Conservation (phyloP, 2,888 invertebrate genomes). For the Ceratothoa steindachneri region DNA sequence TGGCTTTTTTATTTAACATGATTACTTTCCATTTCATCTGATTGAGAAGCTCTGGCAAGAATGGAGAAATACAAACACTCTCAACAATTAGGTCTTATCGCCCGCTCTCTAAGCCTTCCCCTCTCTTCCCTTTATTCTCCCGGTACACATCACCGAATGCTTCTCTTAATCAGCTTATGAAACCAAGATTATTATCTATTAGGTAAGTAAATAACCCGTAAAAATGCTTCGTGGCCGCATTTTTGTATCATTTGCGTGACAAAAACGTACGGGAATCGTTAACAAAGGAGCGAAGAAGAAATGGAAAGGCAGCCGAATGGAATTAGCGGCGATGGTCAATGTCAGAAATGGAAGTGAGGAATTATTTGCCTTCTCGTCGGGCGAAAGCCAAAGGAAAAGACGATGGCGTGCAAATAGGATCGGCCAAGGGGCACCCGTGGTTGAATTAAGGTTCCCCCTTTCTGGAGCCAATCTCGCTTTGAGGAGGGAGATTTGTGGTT, state of each 20-base stretch:
- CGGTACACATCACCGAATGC: slow-evolving; percentile 6
- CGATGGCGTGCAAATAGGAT: no score
- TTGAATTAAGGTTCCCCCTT: no score
- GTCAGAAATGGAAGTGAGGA: no score
- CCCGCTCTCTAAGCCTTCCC: neutral
- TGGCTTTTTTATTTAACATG: neutral
- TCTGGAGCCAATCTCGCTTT: no score
- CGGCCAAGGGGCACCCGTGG: no score
- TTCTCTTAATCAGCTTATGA: slow-evolving; percentile 3
- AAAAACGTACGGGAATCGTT: no score
- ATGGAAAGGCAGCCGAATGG: no score
- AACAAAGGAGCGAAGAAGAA: no score
- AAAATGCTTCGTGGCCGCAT: neutral
- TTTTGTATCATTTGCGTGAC: neutral
- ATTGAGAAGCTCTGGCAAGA: neutral
- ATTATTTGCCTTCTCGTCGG: no score
- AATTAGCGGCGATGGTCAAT: no score
- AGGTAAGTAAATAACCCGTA: neutral
- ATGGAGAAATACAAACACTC: neutral
- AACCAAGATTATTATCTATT: slow-evolving; percentile 4
- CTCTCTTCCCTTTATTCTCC: neutral
- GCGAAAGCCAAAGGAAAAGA: no score
- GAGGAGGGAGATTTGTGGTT: no score
- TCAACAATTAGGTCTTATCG: neutral
- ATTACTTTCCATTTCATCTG: neutral